Base-by-base conservation (phyloP, 2,113 vertebrate species). In the Dermatemys mawii region DNA sequence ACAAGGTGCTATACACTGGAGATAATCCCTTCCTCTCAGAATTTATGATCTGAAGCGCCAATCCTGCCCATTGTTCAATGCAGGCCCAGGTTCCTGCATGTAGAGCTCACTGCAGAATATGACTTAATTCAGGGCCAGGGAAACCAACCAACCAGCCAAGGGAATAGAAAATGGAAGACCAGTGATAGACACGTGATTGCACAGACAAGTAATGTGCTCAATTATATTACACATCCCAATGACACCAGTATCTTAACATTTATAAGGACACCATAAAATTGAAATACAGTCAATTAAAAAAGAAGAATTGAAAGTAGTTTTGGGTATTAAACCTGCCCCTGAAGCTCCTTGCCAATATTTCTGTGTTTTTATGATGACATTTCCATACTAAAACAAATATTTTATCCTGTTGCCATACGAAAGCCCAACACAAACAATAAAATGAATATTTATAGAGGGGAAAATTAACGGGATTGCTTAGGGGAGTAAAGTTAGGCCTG, bases 1-100 rank as follows among this genome's bases (percentile, higher is more conserved):
- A 2, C 44, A 0, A 63, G 53, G 26, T 41, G 19, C 41, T 8
- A 5, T 21, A 6, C 5, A 10, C 3, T 8, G 7, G 44, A 78
- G 26, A 32, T 48, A 49, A 32, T 14, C 4, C 16, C 46, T 19
- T 14, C 8, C 7, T 16, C 27, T 5, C 13, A 9, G 24, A 44
- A 78, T 32, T 44, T 38, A 63, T 4, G 51, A 0, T 54, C 60
- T 35, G 48, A 44, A 11, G 0, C 32, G 3, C 48, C 51, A 1
- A 1, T 53, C 12, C 76, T 14, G 3, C 44, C 32, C 10, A 5
- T 48, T 27, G 17, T 32, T 78, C 46, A 32, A 2, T 32, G 13
- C 16, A 32, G 44, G 26, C 67, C 4, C 1, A 3, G n/a, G n/a
- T 38, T 17, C 16, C 17, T 13, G 76, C 12, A 38, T 22, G n/a